Percentiles rank a stretch among this genome's conserved stretches.
phyloP scores from a whole-genome alignment of 1,140 invertebrate genomes.

The Drosophila guanche region DNA sequence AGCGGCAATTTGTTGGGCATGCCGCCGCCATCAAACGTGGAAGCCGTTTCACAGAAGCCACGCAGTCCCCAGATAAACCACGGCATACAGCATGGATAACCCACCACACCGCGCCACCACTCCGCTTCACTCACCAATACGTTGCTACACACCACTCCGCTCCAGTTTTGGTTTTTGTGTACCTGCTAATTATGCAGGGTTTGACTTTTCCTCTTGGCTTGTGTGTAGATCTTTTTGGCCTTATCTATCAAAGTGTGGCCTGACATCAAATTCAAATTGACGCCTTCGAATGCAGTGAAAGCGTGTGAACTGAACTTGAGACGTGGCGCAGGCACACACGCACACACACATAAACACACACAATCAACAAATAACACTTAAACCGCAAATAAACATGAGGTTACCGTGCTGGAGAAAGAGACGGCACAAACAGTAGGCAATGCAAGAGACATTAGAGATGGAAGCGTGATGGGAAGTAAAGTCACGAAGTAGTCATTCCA shows the following conservation, averaged over 20 bases:
- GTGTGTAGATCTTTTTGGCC: constrained; percentile 7
- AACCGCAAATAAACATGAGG: constrained; percentile 70
- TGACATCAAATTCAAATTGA: constrained; percentile 69
- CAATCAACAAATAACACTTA: constrained; percentile 38
- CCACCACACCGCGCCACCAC: constrained; percentile 8
- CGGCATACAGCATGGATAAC: constrained; percentile 17
- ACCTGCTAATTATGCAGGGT: constrained; percentile 65
- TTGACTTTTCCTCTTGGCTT: constrained; percentile 7
- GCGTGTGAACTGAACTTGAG: constrained; percentile 83
- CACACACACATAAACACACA: constrained; percentile 28
- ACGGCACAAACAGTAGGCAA: background rate
- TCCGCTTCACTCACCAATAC: no score
- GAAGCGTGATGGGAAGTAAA: constrained; percentile 13
- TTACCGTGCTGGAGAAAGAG: constrained; percentile 1
- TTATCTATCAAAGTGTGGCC: constrained; percentile 63
- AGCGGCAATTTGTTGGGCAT: constrained; percentile 76
- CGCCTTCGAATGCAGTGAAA: constrained; percentile 68
- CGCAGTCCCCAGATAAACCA: constrained; percentile 50
- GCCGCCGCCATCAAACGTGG: constrained; percentile 60
- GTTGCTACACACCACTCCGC: background rate
- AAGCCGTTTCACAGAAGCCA: constrained; percentile 53
- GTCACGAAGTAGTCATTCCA: no score
- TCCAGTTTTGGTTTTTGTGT: constrained; percentile 6
- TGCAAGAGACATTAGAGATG: constrained; percentile 15
- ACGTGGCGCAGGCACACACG: constrained; percentile 43